Evolutionary conservation across 2,797 vertebrate genomes (phyloP).

Genomic region (Protosalanx chinensis): DNA sequence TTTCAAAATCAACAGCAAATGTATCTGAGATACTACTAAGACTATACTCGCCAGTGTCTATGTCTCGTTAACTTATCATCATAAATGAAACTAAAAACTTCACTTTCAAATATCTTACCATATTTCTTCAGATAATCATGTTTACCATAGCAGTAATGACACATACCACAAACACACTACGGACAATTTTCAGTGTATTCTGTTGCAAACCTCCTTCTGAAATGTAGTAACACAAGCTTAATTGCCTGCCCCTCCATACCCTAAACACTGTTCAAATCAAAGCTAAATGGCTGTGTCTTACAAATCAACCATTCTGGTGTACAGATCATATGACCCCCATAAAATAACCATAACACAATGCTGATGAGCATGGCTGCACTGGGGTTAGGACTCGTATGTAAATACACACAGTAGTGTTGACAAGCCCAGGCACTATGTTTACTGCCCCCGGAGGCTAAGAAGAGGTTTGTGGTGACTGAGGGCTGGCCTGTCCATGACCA

Average conservation of each 20-base stretch:
- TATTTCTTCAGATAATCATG: neutral
- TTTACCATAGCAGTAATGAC: neutral
- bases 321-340: conserved; percentile 55
- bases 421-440: conserved; percentile 57
- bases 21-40: neutral
- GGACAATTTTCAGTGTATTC: neutral
- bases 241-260: conserved; percentile 59
- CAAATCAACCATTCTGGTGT: conserved; percentile 60
- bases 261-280: conserved; percentile 62
- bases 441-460: conserved; percentile 48
- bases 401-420: conserved; percentile 61
- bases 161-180: neutral
- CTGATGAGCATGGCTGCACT: conserved; percentile 61
- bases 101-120: too few species aligned
- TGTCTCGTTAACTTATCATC: too few species aligned
- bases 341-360: conserved; percentile 59
- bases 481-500: conserved; percentile 1
- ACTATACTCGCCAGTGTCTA: neutral
- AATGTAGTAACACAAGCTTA: conserved; percentile 60
- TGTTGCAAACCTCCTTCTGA: conserved; percentile 24
- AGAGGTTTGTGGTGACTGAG: conserved; percentile 34
- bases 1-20: too few species aligned
- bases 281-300: conserved; percentile 67
- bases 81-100: too few species aligned
- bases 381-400: conserved; percentile 68